Evolutionary conservation across 1,140 invertebrate species (phyloP), one percentile per base, ranked within the genome.

Genomic region (Apolygus lucorum): DNA sequence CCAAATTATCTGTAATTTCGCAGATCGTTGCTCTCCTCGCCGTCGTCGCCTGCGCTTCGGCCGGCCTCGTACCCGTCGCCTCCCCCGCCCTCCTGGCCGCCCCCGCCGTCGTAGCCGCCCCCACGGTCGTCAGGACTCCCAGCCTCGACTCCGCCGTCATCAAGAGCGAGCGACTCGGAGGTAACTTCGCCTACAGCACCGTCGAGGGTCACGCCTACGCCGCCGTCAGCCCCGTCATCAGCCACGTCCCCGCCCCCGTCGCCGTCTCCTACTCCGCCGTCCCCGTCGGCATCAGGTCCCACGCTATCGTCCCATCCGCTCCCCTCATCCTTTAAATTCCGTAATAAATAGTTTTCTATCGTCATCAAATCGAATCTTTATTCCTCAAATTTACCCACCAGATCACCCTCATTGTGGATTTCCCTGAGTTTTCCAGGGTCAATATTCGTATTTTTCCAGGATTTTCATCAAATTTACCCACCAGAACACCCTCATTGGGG

Each of bases 161-260:
- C 75, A 77, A 81, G 71, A 79, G 78, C 26, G 80, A 84, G 73
- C 76, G 82, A 4, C 73, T 84, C 25, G 82, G 82, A 59, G 76
- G 82, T 64, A 84, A 83, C 79, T 84, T 84, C 75, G 81, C 83
- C 28, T 84, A 84, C 77, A 80, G 78, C 70, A 78, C 80, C 68
- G 76, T 80, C 68, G 82, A 84, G 74, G 79, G 78, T 54, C 83
- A 84, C 72, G 82, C 83, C 21, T 83, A 83, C 75, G 77, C 79
- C 59, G 77, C 78, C 24, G 73, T 81, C 71, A 75, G 75, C 66
- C 82, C 82, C 42, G 74, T 83, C 63, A 74, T 84, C 28, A 64
- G 71, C 17, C 70, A 74, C 66, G 74, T 74, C 24, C 63, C 67
- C 26, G 69, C 75, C 4, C 76, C 75, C 0, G 74, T 76, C 1